phyloP scores from a whole-genome alignment of 2,113 vertebrate genomes.

The Redunca redunca region DNA sequence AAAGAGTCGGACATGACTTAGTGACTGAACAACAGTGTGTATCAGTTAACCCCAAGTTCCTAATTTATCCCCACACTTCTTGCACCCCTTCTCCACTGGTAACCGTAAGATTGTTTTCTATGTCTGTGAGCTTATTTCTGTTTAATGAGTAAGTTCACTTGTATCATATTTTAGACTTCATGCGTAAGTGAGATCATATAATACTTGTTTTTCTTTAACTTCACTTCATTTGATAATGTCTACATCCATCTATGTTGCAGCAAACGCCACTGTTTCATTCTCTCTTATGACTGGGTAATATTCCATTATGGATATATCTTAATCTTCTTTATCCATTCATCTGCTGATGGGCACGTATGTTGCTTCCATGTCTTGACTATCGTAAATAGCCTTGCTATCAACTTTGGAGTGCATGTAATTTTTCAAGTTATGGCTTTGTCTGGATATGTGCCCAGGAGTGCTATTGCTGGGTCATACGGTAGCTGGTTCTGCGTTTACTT shows the following conservation, averaged over 20 bases:
- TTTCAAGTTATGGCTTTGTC: not conserved
- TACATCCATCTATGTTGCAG: not conserved
- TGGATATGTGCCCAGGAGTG: not conserved
- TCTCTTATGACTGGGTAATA: not conserved
- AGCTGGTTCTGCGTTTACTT: not conserved
- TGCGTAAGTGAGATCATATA: not conserved
- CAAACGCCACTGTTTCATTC: not conserved
- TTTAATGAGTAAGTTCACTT: not conserved
- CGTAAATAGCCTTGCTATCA: fast-evolving
- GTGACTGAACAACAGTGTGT: fast-evolving
- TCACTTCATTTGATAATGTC: not conserved
- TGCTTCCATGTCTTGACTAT: not conserved
- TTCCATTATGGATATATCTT: not conserved
- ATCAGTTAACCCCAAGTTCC: not conserved
- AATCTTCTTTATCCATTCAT: not conserved
- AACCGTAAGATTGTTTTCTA: not conserved
- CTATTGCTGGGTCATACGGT: fast-evolving
- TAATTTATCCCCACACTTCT: not conserved
- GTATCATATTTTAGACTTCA: not conserved
- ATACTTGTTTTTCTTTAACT: not conserved
- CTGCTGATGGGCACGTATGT: not conserved
- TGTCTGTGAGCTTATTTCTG: not conserved
- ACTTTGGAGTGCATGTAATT: not conserved
- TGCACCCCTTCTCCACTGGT: not conserved
- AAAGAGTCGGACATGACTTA: fast-evolving